Base-by-base conservation (phyloP, 1,140 invertebrate species). In the Asbolus verrucosus region DNA sequence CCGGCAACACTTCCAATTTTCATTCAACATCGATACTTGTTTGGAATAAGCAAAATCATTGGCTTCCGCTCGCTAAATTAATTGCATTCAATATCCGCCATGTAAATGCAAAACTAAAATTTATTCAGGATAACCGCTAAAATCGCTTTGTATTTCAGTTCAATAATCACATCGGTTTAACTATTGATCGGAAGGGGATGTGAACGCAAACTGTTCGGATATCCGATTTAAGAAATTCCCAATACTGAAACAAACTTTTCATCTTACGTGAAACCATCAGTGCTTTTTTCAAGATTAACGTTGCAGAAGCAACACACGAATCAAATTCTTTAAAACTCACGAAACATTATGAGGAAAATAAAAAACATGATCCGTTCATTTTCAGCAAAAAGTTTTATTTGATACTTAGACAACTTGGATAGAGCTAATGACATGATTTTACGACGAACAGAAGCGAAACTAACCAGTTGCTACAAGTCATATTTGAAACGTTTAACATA, bases 251-350 rank as follows among this genome's bases (percentile, higher is more conserved):
- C 6, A 21, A 27, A 54, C 6, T 36, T 36, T 6, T 2, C 33
- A 36, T n/a, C 18, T 54, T 14, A 54, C 27, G 13, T 21, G 46
- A 54, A 54, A 54, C 21, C 18, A 54, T 5, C 19, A 9, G 27
- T n/a, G 19, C n/a, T 9, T 21, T 18, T 50, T 50, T 50, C 46
- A 14, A 15, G 21, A 27, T 24, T 54, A 54, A 54, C 46, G 46
- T 54, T 24, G 18, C 46, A 54, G 19, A 50, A 50, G 43, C 43
- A 50, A 54, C 21, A 54, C 19, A 54, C 27, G 46, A 54, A 30
- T 54, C 21, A 21, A 27, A 24, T 13, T n/a, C n/a, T n/a, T n/a
- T n/a, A n/a, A 54, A 54, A 54, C 46, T 54, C n/a, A n/a, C n/a
- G n/a, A n/a, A n/a, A n/a, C n/a, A n/a, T n/a, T n/a, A n/a, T n/a